A percentile compares a stretch with the other conserved stretches of the same genome.
These are phyloP conservation scores for Heliocidaris erythrogramma DNA, from an alignment of 35 echinoderm and acorn worm species.

Conservation along the genomic window DNA sequence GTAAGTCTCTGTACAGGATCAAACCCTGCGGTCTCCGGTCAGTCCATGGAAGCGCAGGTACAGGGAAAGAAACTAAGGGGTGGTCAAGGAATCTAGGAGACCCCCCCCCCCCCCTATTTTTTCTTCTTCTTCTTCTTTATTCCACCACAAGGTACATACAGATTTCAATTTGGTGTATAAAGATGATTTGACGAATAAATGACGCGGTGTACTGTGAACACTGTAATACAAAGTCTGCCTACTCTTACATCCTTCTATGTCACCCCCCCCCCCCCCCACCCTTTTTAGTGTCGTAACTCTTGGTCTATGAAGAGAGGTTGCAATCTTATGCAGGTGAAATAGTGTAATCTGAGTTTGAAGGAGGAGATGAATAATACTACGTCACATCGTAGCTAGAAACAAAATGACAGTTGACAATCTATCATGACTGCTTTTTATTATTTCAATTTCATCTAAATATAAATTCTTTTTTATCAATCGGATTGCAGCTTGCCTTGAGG, in stretches of 20 bases:
- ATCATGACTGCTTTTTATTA: not conserved
- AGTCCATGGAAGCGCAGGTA: not conserved
- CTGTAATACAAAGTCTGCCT: too few species aligned
- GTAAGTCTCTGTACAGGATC: not conserved
- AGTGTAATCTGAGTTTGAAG: not conserved
- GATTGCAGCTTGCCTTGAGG: not conserved
- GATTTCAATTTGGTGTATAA: not conserved
- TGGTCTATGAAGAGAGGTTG: not conserved
- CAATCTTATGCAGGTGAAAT: not conserved
- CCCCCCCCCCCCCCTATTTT: not conserved
- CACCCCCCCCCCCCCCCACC: not conserved
- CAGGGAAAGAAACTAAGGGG: not conserved
- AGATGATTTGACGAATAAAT: not conserved
- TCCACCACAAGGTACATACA: not conserved
- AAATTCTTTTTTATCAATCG: not conserved
- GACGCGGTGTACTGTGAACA: too few species aligned
- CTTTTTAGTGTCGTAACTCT: not conserved
- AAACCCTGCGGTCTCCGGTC: not conserved
- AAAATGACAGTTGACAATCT: slow-evolving; percentile 3
- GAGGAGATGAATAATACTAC: not conserved
- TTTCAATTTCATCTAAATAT: slow-evolving; percentile 3
- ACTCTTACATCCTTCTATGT: too few species aligned
- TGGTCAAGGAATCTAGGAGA: not conserved
- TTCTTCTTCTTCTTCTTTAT: too few species aligned
- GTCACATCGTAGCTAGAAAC: not conserved